These are phyloP conservation scores for Eumaeus atala DNA, from an alignment of 1,140 invertebrate species.

Conservation along the genomic window DNA sequence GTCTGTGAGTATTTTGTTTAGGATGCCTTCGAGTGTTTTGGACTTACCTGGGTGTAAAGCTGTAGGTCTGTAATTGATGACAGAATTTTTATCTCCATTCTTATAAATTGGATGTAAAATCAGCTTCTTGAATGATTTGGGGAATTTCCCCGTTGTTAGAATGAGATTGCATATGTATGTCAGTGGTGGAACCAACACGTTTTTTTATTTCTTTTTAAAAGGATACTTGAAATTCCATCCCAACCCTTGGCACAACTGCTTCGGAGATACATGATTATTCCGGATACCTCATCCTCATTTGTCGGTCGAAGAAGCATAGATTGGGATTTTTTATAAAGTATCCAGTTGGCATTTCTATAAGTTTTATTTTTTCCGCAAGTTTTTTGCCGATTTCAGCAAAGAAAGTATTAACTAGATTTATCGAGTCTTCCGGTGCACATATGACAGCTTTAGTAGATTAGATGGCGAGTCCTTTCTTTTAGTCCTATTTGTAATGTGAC, in stretches of 20 bases:
- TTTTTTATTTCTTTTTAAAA: slow-evolving; percentile 17
- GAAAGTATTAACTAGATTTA: slow-evolving; percentile 7
- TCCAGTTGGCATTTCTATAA: neutral
- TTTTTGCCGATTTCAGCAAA: slow-evolving; percentile 15
- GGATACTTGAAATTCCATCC: slow-evolving; percentile 15
- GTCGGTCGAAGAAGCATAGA: slow-evolving; percentile 11
- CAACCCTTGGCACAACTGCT: slow-evolving; percentile 13
- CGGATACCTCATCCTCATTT: neutral
- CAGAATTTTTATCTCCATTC: no score
- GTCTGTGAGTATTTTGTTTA: slow-evolving; percentile 18
- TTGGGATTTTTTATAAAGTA: neutral
- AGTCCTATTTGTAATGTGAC: neutral
- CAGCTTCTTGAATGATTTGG: slow-evolving; percentile 15
- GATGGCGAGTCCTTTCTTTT: neutral
- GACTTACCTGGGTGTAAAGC: no score
- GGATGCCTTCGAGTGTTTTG: slow-evolving; percentile 21
- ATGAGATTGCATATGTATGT: slow-evolving; percentile 20
- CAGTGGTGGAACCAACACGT: slow-evolving; percentile 13
- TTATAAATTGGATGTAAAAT: slow-evolving; percentile 18
- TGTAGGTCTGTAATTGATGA: no score
- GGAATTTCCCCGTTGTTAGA: slow-evolving; percentile 11
- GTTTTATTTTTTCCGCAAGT: slow-evolving; percentile 5
- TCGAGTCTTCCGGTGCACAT: neutral
- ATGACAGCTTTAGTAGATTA: neutral
- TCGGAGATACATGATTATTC: slow-evolving; percentile 8